phyloP scores from a whole-genome alignment of 2,888 invertebrate genomes.

The Harpalus rufipes region DNA sequence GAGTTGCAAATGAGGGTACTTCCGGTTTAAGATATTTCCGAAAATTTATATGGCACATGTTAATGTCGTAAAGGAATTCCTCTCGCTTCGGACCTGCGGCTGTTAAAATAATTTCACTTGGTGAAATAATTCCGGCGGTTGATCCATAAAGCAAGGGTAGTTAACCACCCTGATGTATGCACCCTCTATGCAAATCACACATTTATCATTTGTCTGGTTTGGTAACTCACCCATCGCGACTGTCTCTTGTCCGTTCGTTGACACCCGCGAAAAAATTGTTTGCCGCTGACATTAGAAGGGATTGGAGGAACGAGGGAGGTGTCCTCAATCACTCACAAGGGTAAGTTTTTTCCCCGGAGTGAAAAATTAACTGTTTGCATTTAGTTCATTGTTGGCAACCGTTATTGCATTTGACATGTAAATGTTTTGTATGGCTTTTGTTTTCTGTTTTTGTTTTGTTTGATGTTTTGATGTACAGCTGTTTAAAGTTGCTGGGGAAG shows the following conservation, averaged over 20 bases:
- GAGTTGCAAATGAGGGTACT: no score
- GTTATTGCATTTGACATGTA: conserved; percentile 52
- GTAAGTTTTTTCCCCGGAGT: conserved; percentile 10
- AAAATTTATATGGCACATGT: no score
- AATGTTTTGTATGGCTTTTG: conserved; percentile 51
- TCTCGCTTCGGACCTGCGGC: not conserved
- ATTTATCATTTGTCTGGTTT: conserved; percentile 49
- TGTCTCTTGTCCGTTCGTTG: conserved; percentile 52
- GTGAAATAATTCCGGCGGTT: conserved; percentile 46
- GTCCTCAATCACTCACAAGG: conserved; percentile 1
- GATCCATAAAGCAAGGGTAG: conserved; percentile 52
- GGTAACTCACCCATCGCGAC: conserved; percentile 32
- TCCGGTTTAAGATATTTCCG: no score
- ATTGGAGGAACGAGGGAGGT: not conserved
- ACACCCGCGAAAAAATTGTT: conserved; percentile 48
- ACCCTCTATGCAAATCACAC: conserved; percentile 50
- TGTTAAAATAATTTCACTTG: conserved; percentile 36
- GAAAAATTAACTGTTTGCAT: conserved; percentile 55
- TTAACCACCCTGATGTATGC: conserved; percentile 39
- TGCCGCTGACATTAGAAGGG: conserved; percentile 37
- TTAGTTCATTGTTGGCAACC: conserved; percentile 46
- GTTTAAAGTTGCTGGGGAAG: conserved; percentile 37
- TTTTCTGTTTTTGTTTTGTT: conserved; percentile 43
- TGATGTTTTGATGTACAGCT: conserved; percentile 45
- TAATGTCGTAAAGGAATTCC: not conserved